A percentile compares a stretch with the other conserved stretches of the same genome.
phyloP scores from a whole-genome alignment of 2,797 vertebrate genomes.

The Silurus lanzhouensis region DNA sequence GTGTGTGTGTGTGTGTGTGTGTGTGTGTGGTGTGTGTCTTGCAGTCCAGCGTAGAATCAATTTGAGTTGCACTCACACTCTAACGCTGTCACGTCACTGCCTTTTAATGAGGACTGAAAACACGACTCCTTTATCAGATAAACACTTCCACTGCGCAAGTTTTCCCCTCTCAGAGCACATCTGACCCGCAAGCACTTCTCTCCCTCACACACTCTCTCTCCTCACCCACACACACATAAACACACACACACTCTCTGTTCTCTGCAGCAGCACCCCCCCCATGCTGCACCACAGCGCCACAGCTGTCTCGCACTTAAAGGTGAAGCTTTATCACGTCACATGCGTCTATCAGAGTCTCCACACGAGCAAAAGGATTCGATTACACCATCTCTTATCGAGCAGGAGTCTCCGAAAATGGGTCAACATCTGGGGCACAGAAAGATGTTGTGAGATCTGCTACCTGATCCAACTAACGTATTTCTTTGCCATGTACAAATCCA shows the following conservation, averaged over 20 bases:
- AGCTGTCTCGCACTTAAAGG: conserved; percentile 55
- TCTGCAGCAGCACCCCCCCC: conserved; percentile 44
- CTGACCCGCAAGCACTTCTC: conserved; percentile 61
- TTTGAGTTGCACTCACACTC: background rate
- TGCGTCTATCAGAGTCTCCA: conserved; percentile 1
- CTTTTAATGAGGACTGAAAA: conserved; percentile 8
- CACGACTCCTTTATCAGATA: conserved; percentile 1
- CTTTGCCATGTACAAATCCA: background rate
- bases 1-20: conserved; percentile 3
- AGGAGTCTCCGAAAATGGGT: conserved; percentile 4
- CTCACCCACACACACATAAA: conserved; percentile 1
- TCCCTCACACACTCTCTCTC: conserved; percentile 10
- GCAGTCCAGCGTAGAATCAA: background rate
- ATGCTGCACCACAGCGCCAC: conserved; percentile 47
- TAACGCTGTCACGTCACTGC: background rate
- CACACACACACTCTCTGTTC: conserved; percentile 28
- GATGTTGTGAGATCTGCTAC: background rate
- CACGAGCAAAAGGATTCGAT: background rate
- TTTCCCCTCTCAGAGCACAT: conserved; percentile 63
- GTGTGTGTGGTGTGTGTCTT: conserved; percentile 2
- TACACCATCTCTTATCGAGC: background rate
- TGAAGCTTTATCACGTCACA: conserved; percentile 40
- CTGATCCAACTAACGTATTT: background rate
- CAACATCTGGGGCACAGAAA: background rate
- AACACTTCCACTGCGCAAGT: conserved; percentile 51